Conservation (phyloP, 2,888 invertebrate genomes). For the Artemia sinica region DNA sequence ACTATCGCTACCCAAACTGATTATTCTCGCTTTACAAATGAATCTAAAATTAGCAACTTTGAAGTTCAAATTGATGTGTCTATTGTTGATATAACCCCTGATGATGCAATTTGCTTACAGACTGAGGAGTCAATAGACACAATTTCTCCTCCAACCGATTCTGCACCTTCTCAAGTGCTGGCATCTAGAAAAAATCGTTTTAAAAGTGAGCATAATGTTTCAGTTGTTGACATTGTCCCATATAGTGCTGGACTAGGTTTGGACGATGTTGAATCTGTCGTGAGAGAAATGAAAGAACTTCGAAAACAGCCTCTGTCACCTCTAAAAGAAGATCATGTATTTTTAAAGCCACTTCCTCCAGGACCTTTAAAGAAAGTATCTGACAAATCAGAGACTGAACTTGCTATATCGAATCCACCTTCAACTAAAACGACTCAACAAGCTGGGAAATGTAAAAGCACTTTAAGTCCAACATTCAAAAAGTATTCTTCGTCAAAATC, state of each 20-base stretch:
- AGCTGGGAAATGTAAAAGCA: background rate
- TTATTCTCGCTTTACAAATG: too few relatives aligned
- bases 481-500: background rate
- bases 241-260: too few relatives aligned
- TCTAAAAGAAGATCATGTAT: background rate
- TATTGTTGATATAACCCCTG: background rate
- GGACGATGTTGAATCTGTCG: background rate
- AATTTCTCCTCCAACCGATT: too few relatives aligned
- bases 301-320: background rate
- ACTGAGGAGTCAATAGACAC: too few relatives aligned
- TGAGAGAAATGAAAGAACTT: background rate
- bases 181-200: too few relatives aligned
- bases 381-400: background rate
- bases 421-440: background rate
- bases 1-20: background rate
- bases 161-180: too few relatives aligned
- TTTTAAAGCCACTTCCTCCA: slow-evolving; percentile 3
- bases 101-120: too few relatives aligned
- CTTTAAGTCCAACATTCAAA: background rate
- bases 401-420: background rate
- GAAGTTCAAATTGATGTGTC: background rate
- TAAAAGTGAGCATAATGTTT: too few relatives aligned
- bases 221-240: background rate
- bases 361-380: background rate
- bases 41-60: too few relatives aligned